These are phyloP conservation scores for Drosophila ironensis DNA, from an alignment of 1,140 invertebrate genomes.

Conservation along the genomic window DNA sequence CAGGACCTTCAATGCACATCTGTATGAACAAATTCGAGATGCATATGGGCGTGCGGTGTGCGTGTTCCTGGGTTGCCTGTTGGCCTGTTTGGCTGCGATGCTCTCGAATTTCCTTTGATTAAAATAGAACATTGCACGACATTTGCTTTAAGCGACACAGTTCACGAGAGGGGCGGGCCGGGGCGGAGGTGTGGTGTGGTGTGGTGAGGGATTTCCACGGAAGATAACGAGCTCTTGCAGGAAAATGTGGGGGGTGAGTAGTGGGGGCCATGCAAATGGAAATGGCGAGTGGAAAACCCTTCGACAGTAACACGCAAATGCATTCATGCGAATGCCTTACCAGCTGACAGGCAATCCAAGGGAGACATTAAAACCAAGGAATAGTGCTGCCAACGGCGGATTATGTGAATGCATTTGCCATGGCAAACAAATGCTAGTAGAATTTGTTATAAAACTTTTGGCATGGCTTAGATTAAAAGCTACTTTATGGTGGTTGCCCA, in stretches of 20 bases:
- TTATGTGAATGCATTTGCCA: too few relatives aligned
- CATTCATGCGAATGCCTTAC: slow-evolving; percentile 16
- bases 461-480: too few relatives aligned
- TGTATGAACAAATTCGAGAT: neutral
- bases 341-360: slow-evolving; percentile 20
- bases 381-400: too few relatives aligned
- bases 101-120: slow-evolving; percentile 36
- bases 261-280: neutral
- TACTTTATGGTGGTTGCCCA: too few relatives aligned
- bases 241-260: neutral
- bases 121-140: slow-evolving; percentile 42
- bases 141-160: slow-evolving; percentile 21
- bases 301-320: slow-evolving; percentile 42
- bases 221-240: neutral
- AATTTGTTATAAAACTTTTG: too few relatives aligned
- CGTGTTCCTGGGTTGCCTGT: neutral
- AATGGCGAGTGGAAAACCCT: slow-evolving; percentile 6
- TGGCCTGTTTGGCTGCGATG: slow-evolving; percentile 6
- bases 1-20: slow-evolving; percentile 1
- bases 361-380: neutral
- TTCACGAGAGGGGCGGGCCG: neutral
- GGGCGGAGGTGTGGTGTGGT: too few relatives aligned
- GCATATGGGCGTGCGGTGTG: neutral
- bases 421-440: too few relatives aligned
- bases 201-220: neutral